phyloP scores from a whole-genome alignment of 2,797 vertebrate species.

The Moxostoma hubbsi region DNA sequence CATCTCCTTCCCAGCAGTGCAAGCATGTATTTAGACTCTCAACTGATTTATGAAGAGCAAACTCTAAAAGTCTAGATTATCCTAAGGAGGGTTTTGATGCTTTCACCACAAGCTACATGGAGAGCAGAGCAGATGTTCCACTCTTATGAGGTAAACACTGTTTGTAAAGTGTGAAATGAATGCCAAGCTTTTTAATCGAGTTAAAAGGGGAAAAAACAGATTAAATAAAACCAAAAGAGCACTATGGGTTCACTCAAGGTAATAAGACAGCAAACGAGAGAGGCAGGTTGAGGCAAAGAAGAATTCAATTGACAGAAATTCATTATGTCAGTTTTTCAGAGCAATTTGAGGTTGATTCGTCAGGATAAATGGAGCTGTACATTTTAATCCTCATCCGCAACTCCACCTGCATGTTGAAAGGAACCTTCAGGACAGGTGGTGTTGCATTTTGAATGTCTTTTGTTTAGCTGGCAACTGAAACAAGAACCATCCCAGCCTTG shows the following conservation, averaged over 20 bases:
- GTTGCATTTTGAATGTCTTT: background rate
- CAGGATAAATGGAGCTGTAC: constrained; percentile 46
- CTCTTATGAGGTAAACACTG: constrained; percentile 49
- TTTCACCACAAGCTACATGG: constrained; percentile 31
- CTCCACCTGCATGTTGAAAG: background rate
- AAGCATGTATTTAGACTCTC: constrained; percentile 29
- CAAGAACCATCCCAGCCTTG: background rate
- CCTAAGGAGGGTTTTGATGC: constrained; percentile 42
- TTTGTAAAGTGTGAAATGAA: constrained; percentile 52
- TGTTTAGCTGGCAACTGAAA: background rate
- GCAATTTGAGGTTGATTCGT: constrained; percentile 44
- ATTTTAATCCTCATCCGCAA: background rate
- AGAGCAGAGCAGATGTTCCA: constrained; percentile 43
- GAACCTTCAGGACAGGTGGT: background rate
- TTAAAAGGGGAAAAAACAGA: constrained; percentile 40
- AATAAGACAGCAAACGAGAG: constrained; percentile 6
- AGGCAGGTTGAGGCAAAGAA: background rate
- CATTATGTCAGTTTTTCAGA: constrained; percentile 43
- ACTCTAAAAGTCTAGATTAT: constrained; percentile 42
- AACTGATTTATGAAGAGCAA: constrained; percentile 45
- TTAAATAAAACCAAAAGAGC: constrained; percentile 42
- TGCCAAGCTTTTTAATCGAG: constrained; percentile 48
- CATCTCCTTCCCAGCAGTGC: constrained; percentile 9
- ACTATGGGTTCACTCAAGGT: constrained; percentile 43
- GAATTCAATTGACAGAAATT: constrained; percentile 41